phyloP scores from a whole-genome alignment of 1,140 invertebrate species.

The Drosophila repleta region DNA sequence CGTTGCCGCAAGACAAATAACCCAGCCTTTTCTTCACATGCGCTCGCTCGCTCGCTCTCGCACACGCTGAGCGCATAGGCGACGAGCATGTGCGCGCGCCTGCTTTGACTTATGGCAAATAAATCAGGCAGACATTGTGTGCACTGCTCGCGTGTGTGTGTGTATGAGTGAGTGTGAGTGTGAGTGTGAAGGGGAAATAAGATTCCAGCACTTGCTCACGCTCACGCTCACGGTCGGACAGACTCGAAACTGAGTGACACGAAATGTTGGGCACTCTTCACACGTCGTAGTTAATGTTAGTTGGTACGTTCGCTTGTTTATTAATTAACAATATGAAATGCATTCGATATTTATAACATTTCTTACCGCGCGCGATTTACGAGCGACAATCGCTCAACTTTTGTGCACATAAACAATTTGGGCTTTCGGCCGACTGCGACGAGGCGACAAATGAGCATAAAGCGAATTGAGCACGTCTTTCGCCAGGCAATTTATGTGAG shows the following conservation, averaged over 20 bases:
- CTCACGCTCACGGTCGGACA: constrained; percentile 32
- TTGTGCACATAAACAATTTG: constrained; percentile 58
- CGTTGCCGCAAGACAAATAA: constrained; percentile 83
- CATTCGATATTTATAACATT: constrained; percentile 41
- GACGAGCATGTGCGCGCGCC: constrained; percentile 66
- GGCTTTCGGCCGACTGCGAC: constrained; percentile 46
- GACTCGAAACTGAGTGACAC: constrained; percentile 39
- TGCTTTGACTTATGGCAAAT: constrained; percentile 81
- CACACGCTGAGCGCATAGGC: constrained; percentile 21
- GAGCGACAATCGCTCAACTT: constrained; percentile 68
- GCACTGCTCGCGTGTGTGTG: constrained; percentile 22
- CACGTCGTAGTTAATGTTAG: constrained; percentile 43
- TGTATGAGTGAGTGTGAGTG: constrained; percentile 35
- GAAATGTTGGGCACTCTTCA: constrained; percentile 29
- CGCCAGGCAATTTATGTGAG: constrained; percentile 68
- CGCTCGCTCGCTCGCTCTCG: constrained; percentile 50
- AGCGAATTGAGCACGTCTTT: constrained; percentile 69
- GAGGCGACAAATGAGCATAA: constrained; percentile 56
- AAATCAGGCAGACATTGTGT: constrained; percentile 66
- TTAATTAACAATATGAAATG: constrained; percentile 46
- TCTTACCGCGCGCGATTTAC: constrained; percentile 45
- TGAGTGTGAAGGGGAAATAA: constrained; percentile 44
- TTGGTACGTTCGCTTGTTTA: constrained; percentile 36
- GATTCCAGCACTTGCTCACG: constrained; percentile 49
- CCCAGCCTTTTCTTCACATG: constrained; percentile 74